Evolutionary conservation across 2,113 vertebrate genomes (phyloP).

Genomic region (Erpornis zantholeuca): DNA sequence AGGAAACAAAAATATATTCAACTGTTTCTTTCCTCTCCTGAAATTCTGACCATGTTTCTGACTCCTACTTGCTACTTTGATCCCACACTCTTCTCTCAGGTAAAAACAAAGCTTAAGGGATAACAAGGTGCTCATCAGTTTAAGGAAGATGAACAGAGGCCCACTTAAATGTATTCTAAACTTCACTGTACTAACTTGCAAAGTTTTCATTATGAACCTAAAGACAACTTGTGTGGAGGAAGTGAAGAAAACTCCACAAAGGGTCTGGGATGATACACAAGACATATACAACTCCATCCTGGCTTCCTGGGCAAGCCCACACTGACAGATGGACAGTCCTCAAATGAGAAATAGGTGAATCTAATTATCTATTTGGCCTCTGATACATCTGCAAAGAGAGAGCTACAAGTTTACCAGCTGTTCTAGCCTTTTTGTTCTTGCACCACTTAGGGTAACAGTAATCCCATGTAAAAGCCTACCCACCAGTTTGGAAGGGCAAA

Average conservation of each 20-base stretch:
- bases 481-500: neutral
- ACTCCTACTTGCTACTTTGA: neutral
- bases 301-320: neutral
- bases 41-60: neutral
- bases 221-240: neutral
- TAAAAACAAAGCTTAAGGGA: neutral
- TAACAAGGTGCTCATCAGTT: neutral
- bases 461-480: neutral
- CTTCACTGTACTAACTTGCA: neutral
- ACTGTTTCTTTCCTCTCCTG: neutral
- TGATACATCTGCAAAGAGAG: neutral
- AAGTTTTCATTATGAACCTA: neutral
- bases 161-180: neutral
- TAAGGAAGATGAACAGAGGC: neutral
- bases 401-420: neutral
- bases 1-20: neutral
- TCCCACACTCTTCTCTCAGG: neutral
- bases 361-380: neutral
- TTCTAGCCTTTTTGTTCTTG: neutral
- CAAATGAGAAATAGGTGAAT: neutral
- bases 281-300: neutral
- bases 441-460: neutral
- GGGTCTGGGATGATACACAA: neutral
- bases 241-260: neutral
- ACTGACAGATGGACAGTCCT: neutral